Base-by-base conservation (phyloP, 2,797 vertebrate genomes). In the Acanthurus leucopareius region DNA sequence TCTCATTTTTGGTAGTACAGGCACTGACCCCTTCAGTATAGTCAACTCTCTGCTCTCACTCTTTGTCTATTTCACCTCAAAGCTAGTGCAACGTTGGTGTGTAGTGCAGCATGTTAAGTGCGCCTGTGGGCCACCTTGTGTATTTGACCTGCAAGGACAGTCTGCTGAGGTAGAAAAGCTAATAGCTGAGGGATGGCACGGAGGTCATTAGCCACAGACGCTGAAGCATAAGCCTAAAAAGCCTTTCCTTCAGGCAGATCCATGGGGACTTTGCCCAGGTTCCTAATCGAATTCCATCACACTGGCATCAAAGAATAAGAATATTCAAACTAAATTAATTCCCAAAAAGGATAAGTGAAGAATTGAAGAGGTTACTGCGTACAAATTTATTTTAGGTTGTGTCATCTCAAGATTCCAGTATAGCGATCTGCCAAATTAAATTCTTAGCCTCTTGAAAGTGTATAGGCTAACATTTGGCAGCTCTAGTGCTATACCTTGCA, bases 61-160 rank as follows among this genome's bases (percentile, higher is more conserved):
- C 65, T 28, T 32, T 53, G 48, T 72, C 54, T 53, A 38, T 48
- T 80, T 84, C 59, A 72, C 57, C 69, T 66, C 54, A 25, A 38
- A 79, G 69, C 67, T 67, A n/a, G 9, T 64, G 68, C n/a, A 3
- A 53, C 54, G 72, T 68, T 70, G 25, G 69, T 35, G 63, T 59
- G 73, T 56, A 49, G 77, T 10, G 82, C 70, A 51, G 89, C 87
- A 84, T 89, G 81, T 77, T 86, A 87, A 91, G 75, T 77, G 59
- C 1, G 35, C 79, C 73, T 80, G 45, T 72, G 85, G 81, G 70
- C 87, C 67, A 52, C 69, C 77, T 83, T 22, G 75, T 69, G 73
- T 79, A 64, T 92, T 87, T 90, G 90, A 93, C 92, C 89, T 87
- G 81, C 88, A 91, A 91, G 90, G 88, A 91, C 88, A 83, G 82